Base-by-base conservation (phyloP, 37 sponge, comb jelly and placozoan genomes). In the Geodia barretti region DNA sequence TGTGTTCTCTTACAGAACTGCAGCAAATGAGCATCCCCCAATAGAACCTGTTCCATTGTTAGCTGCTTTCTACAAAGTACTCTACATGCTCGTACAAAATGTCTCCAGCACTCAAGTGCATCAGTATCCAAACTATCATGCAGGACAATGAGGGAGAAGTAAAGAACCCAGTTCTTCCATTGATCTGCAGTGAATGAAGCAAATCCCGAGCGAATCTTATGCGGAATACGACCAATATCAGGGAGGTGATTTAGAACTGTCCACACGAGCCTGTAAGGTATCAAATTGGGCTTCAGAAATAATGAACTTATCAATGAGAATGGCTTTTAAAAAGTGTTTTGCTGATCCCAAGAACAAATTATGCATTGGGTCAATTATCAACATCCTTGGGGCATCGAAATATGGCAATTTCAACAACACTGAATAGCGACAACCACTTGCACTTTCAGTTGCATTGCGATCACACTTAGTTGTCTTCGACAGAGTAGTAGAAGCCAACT, bases 281-380 rank as follows among this genome's bases (percentile, higher is more conserved):
- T 30, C 43, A 4, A 69, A 79, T 2, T 62, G 2, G 17, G 36
- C n/a, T 72, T 34, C 58, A 0, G 34, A n/a, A 17, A 86, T 73
- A 21, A 76, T 59, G 0, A 59, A 9, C 11, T 30, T 1, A 4
- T 26, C 41, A 38, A 84, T 47, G 30, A 34, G 24, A 8, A 82
- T 68, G 2, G 28, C 40, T 66, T 66, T 62, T 19, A 72, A 17
- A 1, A 81, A 60, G 7, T 35, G 73, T 39, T 83, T 83, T 1
- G 83, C 67, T 2, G 68, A 39, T 23, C 83, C 83, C 28, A 74
- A 58, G n/a, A 62, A 84, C 28, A 77, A 35, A 65, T 74, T 74
- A 41, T 83, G 83, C 83, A 83, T 83, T 35, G 83, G 75, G 30
- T 83, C 75, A 40, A 83, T 47, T 0, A 74, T n/a, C 8, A 41